These are phyloP conservation scores for Campaea margaritaria DNA, from an alignment of 2,888 invertebrate genomes.

Conservation along the genomic window DNA sequence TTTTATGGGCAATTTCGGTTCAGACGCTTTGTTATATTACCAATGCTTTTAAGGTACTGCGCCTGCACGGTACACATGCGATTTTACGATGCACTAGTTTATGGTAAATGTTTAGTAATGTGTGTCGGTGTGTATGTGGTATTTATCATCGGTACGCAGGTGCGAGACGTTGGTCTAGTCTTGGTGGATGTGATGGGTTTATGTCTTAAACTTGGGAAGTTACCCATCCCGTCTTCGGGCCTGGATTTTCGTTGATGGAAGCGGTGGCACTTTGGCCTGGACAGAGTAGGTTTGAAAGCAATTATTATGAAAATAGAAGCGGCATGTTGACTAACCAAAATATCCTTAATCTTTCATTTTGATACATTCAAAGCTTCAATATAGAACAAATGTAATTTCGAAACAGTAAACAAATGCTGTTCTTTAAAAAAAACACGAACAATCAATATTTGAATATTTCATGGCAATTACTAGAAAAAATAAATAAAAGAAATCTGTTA, in stretches of 20 bases:
- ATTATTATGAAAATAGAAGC: no score
- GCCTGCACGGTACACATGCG: slow-evolving; percentile 82
- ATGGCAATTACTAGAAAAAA: no score
- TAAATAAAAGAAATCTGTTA: no score
- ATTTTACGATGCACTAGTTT: slow-evolving; percentile 79
- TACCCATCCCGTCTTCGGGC: not conserved
- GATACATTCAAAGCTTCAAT: no score
- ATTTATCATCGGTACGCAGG: slow-evolving; percentile 38
- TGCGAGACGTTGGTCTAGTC: slow-evolving; percentile 23
- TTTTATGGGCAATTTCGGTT: slow-evolving; percentile 86
- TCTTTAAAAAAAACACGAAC: no score
- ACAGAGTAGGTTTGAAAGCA: no score
- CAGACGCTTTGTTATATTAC: slow-evolving; percentile 86
- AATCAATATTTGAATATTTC: no score
- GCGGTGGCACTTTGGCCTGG: no score
- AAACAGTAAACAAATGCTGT: no score
- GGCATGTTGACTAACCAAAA: no score
- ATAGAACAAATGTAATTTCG: no score
- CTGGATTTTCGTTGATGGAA: not conserved
- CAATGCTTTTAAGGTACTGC: slow-evolving; percentile 86
- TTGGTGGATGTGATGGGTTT: slow-evolving; percentile 14
- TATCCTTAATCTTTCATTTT: no score
- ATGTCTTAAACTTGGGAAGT: slow-evolving; percentile 28
- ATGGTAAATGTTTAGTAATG: slow-evolving; percentile 78
- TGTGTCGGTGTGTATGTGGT: slow-evolving; percentile 54